Conservation (phyloP, 2,113 vertebrate genomes). For the Leptobrachium leishanense region DNA sequence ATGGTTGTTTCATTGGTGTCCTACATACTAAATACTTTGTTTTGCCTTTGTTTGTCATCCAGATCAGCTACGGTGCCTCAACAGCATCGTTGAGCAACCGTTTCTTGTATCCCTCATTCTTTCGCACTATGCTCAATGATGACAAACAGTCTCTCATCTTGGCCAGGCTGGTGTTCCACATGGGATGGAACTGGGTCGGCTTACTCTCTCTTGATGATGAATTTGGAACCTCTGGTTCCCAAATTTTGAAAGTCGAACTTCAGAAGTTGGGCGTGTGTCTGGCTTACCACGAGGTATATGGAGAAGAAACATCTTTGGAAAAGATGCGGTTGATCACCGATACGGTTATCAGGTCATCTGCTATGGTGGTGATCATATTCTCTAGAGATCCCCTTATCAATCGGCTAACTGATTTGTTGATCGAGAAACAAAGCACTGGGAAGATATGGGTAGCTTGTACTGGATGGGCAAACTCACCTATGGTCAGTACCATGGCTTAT, state of each 20-base stretch:
- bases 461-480: conserved; percentile 24
- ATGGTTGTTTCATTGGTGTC: no score
- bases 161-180: no score
- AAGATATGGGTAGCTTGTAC: no score
- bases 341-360: conserved; percentile 10
- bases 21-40: no score
- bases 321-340: conserved; percentile 15
- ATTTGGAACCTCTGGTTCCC: conserved; percentile 15
- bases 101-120: no score
- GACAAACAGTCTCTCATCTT: no score
- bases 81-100: neutral
- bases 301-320: neutral
- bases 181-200: conserved; percentile 30
- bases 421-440: conserved; percentile 3
- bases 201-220: conserved; percentile 18
- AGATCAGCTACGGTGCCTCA: conserved; percentile 20
- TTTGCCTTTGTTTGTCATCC: no score
- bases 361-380: conserved; percentile 22
- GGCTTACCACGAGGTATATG: conserved; percentile 21
- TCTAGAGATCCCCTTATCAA: no score
- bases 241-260: conserved; percentile 21
- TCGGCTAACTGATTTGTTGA: neutral
- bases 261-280: conserved; percentile 18
- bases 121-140: no score
- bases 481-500: neutral